Evolutionary conservation across 2,888 invertebrate genomes (phyloP), one percentile per base, ranked within the genome.

Genomic region (Bembecia ichneumoniformis): DNA sequence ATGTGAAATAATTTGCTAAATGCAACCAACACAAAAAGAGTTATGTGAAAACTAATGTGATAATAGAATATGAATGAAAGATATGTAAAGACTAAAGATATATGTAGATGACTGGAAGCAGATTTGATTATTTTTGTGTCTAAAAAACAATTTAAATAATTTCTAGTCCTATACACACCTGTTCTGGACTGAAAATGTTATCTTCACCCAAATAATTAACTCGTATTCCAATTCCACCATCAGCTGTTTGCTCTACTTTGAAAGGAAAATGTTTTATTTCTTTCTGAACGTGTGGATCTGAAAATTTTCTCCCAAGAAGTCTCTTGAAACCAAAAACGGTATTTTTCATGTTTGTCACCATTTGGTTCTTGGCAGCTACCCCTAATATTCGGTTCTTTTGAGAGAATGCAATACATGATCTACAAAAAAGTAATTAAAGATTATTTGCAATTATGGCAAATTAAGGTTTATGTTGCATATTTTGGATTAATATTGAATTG

Each of bases 291-390:
- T 92, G 90, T 14, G 95, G 95, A 84, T 99, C 98, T 61, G 92
- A 90, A 77, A 90, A 97, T 74, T 94, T 94, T 66, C 98, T 90
- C 51, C 99, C 99, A 66, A 99, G 82, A 49, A 99, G 88, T 66
- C 96, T 91, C 83, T 98, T 99, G 80, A 99, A 96, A 54, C 95
- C 94, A 83, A 93, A 93, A 52, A 99, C 91, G 55, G 99, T 99
- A 77, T 98, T 99, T 81, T 96, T 96, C 91, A 98, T 93, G 77
- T 99, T 99, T 64, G 98, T 97, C 49, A 97, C 94, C 88, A 95
- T 93, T 80, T 98, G 97, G 74, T 97, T 98, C 78, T 97, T 98
- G 52, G 99, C 99, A 45, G 98, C 95, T 40, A 97, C 97, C 51
- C 99, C 99, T 76, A 99, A 91, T 67, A 95, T 93, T 63, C 99